Base-by-base conservation (phyloP, 2,888 invertebrate genomes). In the Lacanobia wlatinum region DNA sequence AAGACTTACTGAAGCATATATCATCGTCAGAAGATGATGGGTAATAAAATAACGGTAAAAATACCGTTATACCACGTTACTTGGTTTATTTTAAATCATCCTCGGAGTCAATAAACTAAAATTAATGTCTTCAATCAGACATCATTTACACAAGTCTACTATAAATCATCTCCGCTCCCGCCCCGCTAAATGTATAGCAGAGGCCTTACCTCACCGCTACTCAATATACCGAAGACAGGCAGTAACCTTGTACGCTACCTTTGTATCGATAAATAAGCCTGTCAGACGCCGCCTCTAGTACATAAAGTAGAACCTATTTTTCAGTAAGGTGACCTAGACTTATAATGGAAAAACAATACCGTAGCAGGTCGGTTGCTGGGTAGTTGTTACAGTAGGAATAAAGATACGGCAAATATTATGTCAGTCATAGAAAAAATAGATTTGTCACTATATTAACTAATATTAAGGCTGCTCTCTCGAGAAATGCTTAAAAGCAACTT, bases 191-290 rank as follows among this genome's bases (percentile, higher is more conserved):
- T n/a, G 7, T 10, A 14, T 0, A 50, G 16, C 61, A 7, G 1
- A 23, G 23, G 12, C 10, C n/a, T 66, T 52, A 78, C n/a, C 23
- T 2, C 40, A 50, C 52, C 53, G 43, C 14, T 62, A 40, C 78
- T 78, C 78, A 66, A 76, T 78, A 78, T 58, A 62, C 56, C 48
- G 40, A 61, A 82, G 60, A 78, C 48, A 64, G 52, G n/a, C 16
- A 16, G 68, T 48, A 65, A 65, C 73, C 73, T 82, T 82, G 68
- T 28, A 53, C 63, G 7, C 0, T 63, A 56, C 82, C 83, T 73
- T 73, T 72, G 53, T 79, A 69, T 79, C 80, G 83, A 83, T 80
- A 82, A 83, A 80, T 82, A 73, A 79, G 40, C n/a, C 50, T 79
- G 83, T 80, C 83, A 78, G 68, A 28, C 38, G 7, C 46, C 16